Percentiles rank a stretch among this genome's conserved stretches.
Evolutionary conservation across 1,140 invertebrate species (phyloP).

Genomic region (Drosophila tropicalis): DNA sequence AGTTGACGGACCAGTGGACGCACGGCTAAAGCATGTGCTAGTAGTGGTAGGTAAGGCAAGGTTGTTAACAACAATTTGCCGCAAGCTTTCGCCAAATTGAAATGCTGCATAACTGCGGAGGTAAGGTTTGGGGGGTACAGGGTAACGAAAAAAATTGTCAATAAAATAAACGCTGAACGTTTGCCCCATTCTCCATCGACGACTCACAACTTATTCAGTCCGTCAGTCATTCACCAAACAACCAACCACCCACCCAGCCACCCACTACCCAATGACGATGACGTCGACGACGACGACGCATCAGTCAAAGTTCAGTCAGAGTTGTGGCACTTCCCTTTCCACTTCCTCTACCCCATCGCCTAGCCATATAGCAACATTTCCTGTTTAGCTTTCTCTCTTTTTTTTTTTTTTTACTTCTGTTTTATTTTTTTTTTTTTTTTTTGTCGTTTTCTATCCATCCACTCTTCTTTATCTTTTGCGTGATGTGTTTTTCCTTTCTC

Average conservation of each 20-base stretch:
- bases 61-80: conserved; percentile 77
- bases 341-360: conserved; percentile 37
- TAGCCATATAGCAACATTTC: conserved; percentile 73
- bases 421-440: not conserved
- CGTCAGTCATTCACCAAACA: conserved; percentile 18
- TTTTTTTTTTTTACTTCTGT: not conserved
- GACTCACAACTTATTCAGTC: conserved; percentile 1
- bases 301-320: conserved; percentile 59
- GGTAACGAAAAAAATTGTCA: conserved; percentile 67
- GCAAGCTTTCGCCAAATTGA: conserved; percentile 75
- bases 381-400: conserved; percentile 52
- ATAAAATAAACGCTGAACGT: conserved; percentile 71
- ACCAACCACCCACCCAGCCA: not conserved
- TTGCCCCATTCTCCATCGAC: conserved; percentile 1
- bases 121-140: not conserved
- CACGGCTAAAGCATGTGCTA: not conserved
- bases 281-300: conserved; percentile 4
- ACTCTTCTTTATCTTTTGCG: conserved; percentile 38
- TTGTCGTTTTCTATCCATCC: conserved; percentile 1
- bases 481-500: conserved; percentile 30
- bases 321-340: conserved; percentile 27
- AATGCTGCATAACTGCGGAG: conserved; percentile 41
- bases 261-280: not conserved
- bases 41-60: conserved; percentile 26
- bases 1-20: conserved; percentile 20